A percentile compares a stretch with the other conserved stretches of the same genome.
Conservation (phyloP, 30 jellyfish, hydroid and myxozoan species). For the Chironex yamaguchii region DNA sequence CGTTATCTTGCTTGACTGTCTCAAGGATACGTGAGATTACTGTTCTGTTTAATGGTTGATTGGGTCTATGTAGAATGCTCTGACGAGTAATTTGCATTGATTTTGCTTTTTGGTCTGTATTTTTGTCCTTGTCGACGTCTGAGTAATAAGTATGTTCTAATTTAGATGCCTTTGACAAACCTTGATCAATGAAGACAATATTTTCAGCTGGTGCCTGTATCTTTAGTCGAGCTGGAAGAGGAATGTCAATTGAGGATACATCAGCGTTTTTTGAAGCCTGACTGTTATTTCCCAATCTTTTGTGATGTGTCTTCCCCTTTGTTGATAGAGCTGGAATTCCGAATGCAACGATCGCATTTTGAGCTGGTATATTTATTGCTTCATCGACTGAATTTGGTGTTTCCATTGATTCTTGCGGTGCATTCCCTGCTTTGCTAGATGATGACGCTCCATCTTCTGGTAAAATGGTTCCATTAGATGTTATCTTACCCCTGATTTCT, state of each 20-base stretch:
- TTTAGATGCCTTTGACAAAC: background rate
- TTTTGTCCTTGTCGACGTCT: too few species aligned
- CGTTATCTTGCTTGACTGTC: too few species aligned
- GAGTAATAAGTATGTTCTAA: too few species aligned
- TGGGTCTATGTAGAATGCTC: too few species aligned
- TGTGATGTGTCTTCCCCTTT: too few species aligned
- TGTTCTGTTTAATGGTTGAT: too few species aligned
- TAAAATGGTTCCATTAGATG: background rate
- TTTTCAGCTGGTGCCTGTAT: background rate
- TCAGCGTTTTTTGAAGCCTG: too few species aligned
- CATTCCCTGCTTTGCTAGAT: too few species aligned
- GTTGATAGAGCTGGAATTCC: background rate
- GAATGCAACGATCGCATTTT: background rate
- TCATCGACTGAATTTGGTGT: background rate
- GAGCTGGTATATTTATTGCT: background rate
- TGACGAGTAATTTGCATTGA: too few species aligned
- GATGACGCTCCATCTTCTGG: too few species aligned
- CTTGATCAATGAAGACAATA: background rate
- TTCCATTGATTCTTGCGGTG: background rate
- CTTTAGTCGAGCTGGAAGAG: background rate
- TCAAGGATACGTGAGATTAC: too few species aligned
- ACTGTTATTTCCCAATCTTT: background rate
- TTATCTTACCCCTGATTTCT: background rate
- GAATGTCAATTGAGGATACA: background rate
- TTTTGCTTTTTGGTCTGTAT: too few species aligned